phyloP scores from a whole-genome alignment of 2,797 vertebrate species.

The Pampus argenteus region DNA sequence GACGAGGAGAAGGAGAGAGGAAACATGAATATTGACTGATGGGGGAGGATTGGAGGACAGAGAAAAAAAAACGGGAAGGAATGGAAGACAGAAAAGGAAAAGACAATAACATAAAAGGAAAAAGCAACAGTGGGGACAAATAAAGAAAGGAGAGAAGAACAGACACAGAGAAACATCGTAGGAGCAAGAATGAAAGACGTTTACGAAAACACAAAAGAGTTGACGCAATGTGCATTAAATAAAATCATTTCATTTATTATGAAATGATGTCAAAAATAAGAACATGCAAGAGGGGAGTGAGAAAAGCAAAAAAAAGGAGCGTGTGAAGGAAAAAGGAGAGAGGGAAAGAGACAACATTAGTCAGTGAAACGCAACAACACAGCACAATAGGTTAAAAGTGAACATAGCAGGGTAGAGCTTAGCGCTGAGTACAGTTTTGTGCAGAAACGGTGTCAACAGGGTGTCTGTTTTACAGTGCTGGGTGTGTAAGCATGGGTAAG shows the following conservation, averaged over 20 bases:
- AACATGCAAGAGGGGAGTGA: slow-evolving; percentile 49
- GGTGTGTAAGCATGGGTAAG: slow-evolving; percentile 36
- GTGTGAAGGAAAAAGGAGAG: slow-evolving; percentile 70
- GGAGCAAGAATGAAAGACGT: slow-evolving; percentile 31
- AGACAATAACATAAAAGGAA: not conserved
- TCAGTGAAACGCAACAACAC: slow-evolving; percentile 68
- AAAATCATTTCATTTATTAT: slow-evolving; percentile 48
- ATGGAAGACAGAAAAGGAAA: not conserved
- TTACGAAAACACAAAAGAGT: slow-evolving; percentile 23
- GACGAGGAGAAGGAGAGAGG: slow-evolving; percentile 86
- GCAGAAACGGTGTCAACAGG: slow-evolving; percentile 51
- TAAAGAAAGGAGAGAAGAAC: slow-evolving; percentile 2
- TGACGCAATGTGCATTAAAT: slow-evolving; percentile 12
- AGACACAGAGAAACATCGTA: slow-evolving; percentile 5
- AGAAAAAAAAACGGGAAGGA: not conserved
- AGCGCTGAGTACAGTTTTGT: slow-evolving; percentile 61
- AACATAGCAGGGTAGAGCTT: slow-evolving; percentile 64
- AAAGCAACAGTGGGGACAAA: not conserved
- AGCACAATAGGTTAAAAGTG: slow-evolving; percentile 66
- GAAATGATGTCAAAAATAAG: slow-evolving; percentile 46
- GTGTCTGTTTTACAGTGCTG: slow-evolving; percentile 53
- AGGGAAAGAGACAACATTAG: slow-evolving; percentile 79
- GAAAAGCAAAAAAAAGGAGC: slow-evolving; percentile 22
- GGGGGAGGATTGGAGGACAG: slow-evolving; percentile 26
- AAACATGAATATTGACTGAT: slow-evolving; percentile 86